phyloP scores from a whole-genome alignment of 2,113 vertebrate species.

The Sporophila hypoxantha region DNA sequence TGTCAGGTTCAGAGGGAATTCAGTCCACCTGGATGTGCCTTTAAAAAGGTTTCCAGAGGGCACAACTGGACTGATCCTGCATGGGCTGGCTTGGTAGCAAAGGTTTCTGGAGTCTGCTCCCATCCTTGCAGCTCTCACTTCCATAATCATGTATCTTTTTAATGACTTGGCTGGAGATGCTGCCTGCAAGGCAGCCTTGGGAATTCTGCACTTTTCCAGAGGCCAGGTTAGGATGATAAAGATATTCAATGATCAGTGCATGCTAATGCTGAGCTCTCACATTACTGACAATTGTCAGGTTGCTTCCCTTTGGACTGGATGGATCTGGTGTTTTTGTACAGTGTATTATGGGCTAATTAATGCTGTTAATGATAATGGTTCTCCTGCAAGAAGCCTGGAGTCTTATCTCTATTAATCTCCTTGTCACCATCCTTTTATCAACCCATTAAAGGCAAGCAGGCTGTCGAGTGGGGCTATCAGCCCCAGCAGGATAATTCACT shows the following conservation, averaged over 20 bases:
- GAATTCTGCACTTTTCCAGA: slow-evolving; percentile 10
- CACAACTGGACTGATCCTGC: not conserved
- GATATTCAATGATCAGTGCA: not conserved
- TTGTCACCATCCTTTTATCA: slow-evolving; percentile 68
- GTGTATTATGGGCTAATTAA: slow-evolving; percentile 74
- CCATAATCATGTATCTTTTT: not conserved
- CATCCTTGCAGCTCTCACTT: not conserved
- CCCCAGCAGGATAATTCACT: slow-evolving; percentile 26
- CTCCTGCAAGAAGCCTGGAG: slow-evolving; percentile 54
- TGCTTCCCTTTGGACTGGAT: slow-evolving; percentile 26
- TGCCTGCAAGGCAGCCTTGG: not conserved
- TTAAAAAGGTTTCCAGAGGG: not conserved
- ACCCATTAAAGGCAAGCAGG: slow-evolving; percentile 65
- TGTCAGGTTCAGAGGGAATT: not conserved
- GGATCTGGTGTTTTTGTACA: slow-evolving; percentile 28
- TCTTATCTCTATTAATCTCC: slow-evolving; percentile 67
- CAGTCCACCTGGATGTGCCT: not conserved
- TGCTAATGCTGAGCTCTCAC: slow-evolving; percentile 15
- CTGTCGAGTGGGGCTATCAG: slow-evolving; percentile 36
- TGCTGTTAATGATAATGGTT: slow-evolving; percentile 67
- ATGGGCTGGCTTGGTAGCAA: not conserved
- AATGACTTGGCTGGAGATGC: slow-evolving; percentile 5
- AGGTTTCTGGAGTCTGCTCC: not conserved
- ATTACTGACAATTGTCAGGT: slow-evolving; percentile 40
- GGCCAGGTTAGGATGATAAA: slow-evolving; percentile 11